Base-by-base conservation (phyloP, 2,113 vertebrate genomes). In the Lota lota region DNA sequence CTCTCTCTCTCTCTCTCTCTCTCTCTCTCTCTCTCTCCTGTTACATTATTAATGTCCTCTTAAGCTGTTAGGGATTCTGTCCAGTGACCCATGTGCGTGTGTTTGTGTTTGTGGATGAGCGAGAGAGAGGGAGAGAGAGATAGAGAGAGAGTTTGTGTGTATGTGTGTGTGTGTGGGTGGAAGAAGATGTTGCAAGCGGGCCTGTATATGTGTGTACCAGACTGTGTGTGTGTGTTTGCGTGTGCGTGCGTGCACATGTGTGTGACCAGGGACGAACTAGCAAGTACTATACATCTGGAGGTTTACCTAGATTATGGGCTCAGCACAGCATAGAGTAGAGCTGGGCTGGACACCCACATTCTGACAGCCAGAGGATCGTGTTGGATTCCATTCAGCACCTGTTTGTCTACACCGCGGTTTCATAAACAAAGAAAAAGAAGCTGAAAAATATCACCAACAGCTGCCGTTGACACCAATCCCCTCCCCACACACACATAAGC, bases 151-250 rank as follows among this genome's bases (percentile, higher is more conserved):
- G 53, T 8, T 6, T 54, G 53, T 4, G 53, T 56, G 53, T 18
- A n/a, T 56, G 5, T 62, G 22, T 62, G 22, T 61, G 60, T 61
- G 61, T 62, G 61, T 62, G 21, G 22, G 61, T 62, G 61, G 12
- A 15, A 28, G 10, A 17, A 22, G 24, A 15, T 62, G 61, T 62
- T 61, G 21, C 40, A 47, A 10, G 40, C 6, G 12, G 40, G 40
- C 40, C 40, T 47, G 7, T 47, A 47, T 47, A 2, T 56, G 53
- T 56, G 53, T 17, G 53, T n/a, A n/a, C 18, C 10, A 14, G 19
- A 28, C 2, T 33, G 22, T 33, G 61, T 62, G 22, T 62, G 22
- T 62, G 21, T 62, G 61, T 62, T 22, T 28, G 22, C 22, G 21
- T 62, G 61, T 62, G 61, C 33, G 61, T 33, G 61, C 15, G 61